Percentiles rank a stretch among this genome's conserved stretches.
These are phyloP conservation scores for Danaus melanippus DNA, from an alignment of 1,140 invertebrate genomes.

Conservation along the genomic window DNA sequence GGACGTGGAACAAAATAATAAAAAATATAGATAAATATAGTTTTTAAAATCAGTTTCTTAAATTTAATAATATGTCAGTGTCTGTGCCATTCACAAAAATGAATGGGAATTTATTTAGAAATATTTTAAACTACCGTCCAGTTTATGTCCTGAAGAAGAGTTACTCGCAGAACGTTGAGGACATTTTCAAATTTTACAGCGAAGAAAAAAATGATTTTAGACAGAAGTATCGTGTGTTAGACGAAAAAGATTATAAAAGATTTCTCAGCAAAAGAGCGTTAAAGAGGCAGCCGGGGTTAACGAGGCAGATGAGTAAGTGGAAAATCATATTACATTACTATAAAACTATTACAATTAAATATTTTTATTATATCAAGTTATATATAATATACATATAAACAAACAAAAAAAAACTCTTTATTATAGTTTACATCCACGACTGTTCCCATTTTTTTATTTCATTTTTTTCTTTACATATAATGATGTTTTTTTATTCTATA, in stretches of 20 bases:
- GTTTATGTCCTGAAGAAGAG: conserved; percentile 11
- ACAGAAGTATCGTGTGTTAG: conserved; percentile 26
- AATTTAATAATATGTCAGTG: conserved; percentile 6
- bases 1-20: too few species aligned
- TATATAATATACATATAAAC: too few species aligned
- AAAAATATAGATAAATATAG: too few species aligned
- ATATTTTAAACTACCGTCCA: conserved; percentile 20
- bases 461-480: too few species aligned
- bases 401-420: too few species aligned
- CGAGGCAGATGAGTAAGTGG: conserved; percentile 53
- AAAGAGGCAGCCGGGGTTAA: conserved; percentile 41
- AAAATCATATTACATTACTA: background rate
- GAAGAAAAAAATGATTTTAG: conserved; percentile 25
- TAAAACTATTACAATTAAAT: too few species aligned
- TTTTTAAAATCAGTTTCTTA: too few species aligned
- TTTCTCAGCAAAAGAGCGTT: conserved; percentile 40
- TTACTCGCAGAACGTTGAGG: conserved; percentile 28
- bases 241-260: conserved; percentile 41
- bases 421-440: too few species aligned
- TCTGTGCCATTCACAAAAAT: conserved; percentile 10
- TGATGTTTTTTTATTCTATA: too few species aligned
- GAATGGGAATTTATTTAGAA: conserved; percentile 24
- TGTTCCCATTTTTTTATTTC: too few species aligned
- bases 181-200: conserved; percentile 45
- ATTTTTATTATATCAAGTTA: too few species aligned